A percentile compares a stretch with the other conserved stretches of the same genome.
Evolutionary conservation across 2,797 vertebrate species (phyloP).

Genomic region (Anguilla marmorata): DNA sequence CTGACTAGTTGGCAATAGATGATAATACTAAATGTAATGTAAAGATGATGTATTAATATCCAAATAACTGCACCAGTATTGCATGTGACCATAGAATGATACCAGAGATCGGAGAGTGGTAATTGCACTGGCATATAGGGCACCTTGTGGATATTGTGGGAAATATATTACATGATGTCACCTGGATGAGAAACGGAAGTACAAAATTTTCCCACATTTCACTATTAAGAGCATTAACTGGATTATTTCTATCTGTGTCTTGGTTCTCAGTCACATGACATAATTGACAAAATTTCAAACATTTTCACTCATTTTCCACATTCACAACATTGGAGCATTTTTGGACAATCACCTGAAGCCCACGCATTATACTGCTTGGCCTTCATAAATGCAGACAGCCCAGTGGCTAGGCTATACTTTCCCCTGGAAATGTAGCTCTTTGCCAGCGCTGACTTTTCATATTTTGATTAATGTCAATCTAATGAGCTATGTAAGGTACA

Average conservation of each 20-base stretch:
- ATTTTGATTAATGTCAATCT: conserved; percentile 11
- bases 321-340: not conserved
- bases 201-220: not conserved
- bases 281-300: not conserved
- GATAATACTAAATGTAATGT: too few relatives aligned
- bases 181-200: not conserved
- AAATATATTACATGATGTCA: not conserved
- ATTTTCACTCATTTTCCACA: not conserved
- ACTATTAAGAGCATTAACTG: too few relatives aligned
- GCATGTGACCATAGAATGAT: not conserved
- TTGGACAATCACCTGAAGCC: not conserved
- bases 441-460: not conserved
- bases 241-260: not conserved
- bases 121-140: too few relatives aligned
- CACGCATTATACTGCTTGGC: not conserved
- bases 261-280: not conserved
- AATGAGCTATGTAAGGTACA: not conserved
- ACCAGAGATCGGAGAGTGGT: too few relatives aligned
- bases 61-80: not conserved
- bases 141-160: not conserved
- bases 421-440: conserved; percentile 6
- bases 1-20: not conserved
- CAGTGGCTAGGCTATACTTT: not conserved
- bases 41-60: too few relatives aligned
- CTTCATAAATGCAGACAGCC: not conserved